These are phyloP conservation scores for Trogon surrucura DNA, from an alignment of 2,113 vertebrate genomes.

Conservation along the genomic window DNA sequence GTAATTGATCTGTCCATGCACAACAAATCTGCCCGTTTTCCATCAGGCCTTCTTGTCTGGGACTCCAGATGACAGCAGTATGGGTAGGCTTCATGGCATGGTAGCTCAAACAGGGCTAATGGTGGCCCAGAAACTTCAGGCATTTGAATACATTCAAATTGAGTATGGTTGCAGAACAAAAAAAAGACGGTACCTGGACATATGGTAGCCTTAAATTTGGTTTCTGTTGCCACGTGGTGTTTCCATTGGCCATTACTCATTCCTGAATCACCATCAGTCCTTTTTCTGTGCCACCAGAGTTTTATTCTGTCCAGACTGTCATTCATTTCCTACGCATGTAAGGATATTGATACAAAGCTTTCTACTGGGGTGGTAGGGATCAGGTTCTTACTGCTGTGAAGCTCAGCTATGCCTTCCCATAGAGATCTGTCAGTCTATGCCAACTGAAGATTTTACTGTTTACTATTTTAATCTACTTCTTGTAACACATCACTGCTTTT, in stretches of 20 bases:
- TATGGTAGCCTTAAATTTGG: not conserved
- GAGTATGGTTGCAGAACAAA: not conserved
- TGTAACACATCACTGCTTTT: not conserved
- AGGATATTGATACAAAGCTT: not conserved
- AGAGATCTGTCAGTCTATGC: not conserved
- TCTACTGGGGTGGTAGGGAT: not conserved
- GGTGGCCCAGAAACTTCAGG: not conserved
- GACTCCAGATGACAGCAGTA: not conserved
- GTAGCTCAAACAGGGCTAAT: not conserved
- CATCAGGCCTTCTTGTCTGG: not conserved
- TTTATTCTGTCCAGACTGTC: conserved; percentile 7
- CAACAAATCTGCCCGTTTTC: not conserved
- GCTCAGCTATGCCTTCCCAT: not conserved
- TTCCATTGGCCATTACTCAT: conserved; percentile 18
- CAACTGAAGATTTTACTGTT: not conserved
- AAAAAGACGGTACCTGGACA: not conserved
- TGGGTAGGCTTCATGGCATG: not conserved
- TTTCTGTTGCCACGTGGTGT: not conserved
- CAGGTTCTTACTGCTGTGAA: not conserved
- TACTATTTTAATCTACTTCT: conserved; percentile 10
- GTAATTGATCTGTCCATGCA: not conserved
- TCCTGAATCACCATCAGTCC: conserved; percentile 11
- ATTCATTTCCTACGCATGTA: not conserved
- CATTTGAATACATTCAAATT: not conserved
- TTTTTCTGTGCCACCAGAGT: not conserved